These are phyloP conservation scores for Globia sparganii DNA, from an alignment of 2,888 invertebrate species.

Conservation along the genomic window DNA sequence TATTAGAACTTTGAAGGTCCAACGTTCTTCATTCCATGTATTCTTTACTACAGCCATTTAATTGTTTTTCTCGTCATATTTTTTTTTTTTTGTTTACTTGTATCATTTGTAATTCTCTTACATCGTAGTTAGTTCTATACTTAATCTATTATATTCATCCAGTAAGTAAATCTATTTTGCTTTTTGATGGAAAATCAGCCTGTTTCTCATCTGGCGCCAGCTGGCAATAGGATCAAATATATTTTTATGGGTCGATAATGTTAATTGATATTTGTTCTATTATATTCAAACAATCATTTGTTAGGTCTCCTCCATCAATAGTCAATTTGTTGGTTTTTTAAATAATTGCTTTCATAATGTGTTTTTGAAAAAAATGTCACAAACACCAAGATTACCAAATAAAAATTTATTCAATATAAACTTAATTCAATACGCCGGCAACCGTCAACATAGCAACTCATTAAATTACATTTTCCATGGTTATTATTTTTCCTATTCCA, in stretches of 20 bases:
- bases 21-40: neutral
- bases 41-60: neutral
- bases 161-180: constrained; percentile 9
- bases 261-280: neutral
- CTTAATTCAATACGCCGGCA: neutral
- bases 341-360: neutral
- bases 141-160: constrained; percentile 12
- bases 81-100: neutral
- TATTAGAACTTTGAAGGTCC: constrained; percentile 8
- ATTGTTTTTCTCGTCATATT: neutral
- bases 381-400: neutral
- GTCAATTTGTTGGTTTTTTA: neutral
- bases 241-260: neutral
- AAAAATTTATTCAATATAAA: neutral
- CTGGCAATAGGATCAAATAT: constrained; percentile 2
- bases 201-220: neutral
- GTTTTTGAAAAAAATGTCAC: no score
- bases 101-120: neutral
- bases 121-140: neutral
- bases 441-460: constrained; percentile 24
- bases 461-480: constrained; percentile 24
- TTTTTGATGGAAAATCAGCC: constrained; percentile 8
- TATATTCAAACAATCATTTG: neutral
- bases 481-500: constrained; percentile 18
- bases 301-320: neutral